Evolutionary conservation across 2,797 vertebrate genomes (phyloP).

Genomic region (Platalea minor): DNA sequence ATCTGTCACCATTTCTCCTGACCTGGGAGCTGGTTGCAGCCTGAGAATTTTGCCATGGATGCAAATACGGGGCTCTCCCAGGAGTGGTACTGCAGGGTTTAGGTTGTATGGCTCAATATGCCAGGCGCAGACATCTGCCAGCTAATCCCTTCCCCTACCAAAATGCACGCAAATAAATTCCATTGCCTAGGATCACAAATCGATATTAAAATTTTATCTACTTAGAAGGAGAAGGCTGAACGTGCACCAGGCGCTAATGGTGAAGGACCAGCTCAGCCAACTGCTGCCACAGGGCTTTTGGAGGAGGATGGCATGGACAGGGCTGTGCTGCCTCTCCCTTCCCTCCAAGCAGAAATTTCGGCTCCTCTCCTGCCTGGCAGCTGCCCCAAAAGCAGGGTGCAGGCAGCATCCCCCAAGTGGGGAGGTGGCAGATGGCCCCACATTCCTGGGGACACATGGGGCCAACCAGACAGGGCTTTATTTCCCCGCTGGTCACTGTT

Average conservation of each 20-base stretch:
- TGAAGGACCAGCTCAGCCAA: neutral
- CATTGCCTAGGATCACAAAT: neutral
- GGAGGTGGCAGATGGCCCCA: neutral
- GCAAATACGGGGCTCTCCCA: neutral
- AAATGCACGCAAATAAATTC: neutral
- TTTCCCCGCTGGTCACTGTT: neutral
- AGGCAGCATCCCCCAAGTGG: neutral
- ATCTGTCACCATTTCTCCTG: conserved; percentile 72
- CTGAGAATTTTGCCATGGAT: neutral
- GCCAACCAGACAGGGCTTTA: neutral
- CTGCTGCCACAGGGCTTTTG: neutral
- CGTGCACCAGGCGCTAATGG: accelerated
- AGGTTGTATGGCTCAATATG: accelerated
- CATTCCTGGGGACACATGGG: neutral
- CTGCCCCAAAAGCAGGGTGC: neutral
- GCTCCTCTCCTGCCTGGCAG: neutral
- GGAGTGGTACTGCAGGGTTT: accelerated
- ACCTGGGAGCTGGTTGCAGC: conserved; percentile 63
- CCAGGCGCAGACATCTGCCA: neutral
- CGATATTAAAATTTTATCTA: neutral
- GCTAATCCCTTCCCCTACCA: neutral
- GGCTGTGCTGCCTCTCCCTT: neutral
- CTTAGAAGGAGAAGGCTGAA: neutral
- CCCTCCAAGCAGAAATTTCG: neutral
- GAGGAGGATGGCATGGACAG: neutral